Base-by-base conservation (phyloP, 2,113 vertebrate species). In the Cynocephalus volans region DNA sequence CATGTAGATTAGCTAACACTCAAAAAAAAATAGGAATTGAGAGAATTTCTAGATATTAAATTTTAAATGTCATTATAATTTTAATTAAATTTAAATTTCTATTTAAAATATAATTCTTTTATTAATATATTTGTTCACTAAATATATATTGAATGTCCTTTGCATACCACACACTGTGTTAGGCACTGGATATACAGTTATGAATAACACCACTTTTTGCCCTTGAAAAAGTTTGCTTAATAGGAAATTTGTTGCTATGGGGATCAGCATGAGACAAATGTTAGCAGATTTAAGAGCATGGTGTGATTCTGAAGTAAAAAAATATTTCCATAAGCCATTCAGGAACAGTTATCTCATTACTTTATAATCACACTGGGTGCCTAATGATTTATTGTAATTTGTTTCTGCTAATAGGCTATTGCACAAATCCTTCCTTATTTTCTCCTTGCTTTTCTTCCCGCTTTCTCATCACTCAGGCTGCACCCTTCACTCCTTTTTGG, bases 211-310 rank as follows among this genome's bases (percentile, higher is more conserved):
- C 4, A 64, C 41, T 67, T 84, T 95, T 84, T 80, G 31, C 41
- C 56, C 93, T 94, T 56, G 56, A 90, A 70, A 90, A 79, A 81
- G 88, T 77, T 90, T 56, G 11, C 60, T 93, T 77, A 85, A 84
- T 96, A 81, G 48, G 50, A 93, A 92, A 94, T 94, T 52, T 77
- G 91, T 96, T 97, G 84, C 96, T 65, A 90, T 97, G 85, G 88
- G 33, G 50, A 97, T 95, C 81, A 92, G 81, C 85, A 85, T 1
- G 45, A 86, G 56, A 97, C 65, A 83, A 93, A 88, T 88, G 56
- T 94, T 62, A 94, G 69, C 62, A 95, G 62, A 97, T 79, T 97
- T 93, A 93, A 79, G 41, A 96, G 26, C 62, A 58, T 13, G 5
- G 65, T 76, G 54, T 77, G 67, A 54, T 62, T 92, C 41, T 72